Base-by-base conservation (phyloP, 2,888 invertebrate species). In the Epirrhoe tristata region DNA sequence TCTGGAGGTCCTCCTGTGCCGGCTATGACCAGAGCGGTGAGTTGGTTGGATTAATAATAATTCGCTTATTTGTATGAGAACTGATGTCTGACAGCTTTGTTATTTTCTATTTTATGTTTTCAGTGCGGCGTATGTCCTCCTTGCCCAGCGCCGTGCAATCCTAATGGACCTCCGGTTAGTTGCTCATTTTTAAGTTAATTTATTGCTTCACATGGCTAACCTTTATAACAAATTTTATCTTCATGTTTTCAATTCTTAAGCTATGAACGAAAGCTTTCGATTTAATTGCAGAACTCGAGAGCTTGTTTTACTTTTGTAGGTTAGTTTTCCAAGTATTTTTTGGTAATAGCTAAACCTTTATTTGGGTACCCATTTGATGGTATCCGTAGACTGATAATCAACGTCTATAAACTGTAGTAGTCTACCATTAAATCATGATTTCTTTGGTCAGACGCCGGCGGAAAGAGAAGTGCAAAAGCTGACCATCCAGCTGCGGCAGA, bases 381-480 rank as follows among this genome's bases (percentile, higher is more conserved):
- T 24, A 24, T 24, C 24, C 3, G 24, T 24, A 2, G 24, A 24
- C 24, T 24, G 24, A 1, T 24, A 3, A 24, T 24, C 24, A 24
- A n/a, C n/a, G n/a, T n/a, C n/a, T n/a, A n/a, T n/a, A n/a, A n/a
- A n/a, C n/a, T n/a, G n/a, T n/a, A n/a, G n/a, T n/a, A n/a, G 24
- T 24, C 24, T 24, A 24, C 24, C 24, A 24, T 24, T 24, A 24
- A 24, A 24, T 24, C 24, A 24, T 24, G 24, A 2, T 39, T 39
- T 10, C 10, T 39, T 0, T 10, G 10, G 7, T 39, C 74, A 93
- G 90, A 91, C 90, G 7, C 92, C 92, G 0, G 89, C 91, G 0
- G 95, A 95, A 72, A 93, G 88, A 72, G 95, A 95, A 84, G 89
- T 95, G 4, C 89, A 93, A 32, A 95, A 94, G 80, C 81, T 96